Base-by-base conservation (phyloP, 2,888 invertebrate genomes). In the Gisinianus flammeolus region DNA sequence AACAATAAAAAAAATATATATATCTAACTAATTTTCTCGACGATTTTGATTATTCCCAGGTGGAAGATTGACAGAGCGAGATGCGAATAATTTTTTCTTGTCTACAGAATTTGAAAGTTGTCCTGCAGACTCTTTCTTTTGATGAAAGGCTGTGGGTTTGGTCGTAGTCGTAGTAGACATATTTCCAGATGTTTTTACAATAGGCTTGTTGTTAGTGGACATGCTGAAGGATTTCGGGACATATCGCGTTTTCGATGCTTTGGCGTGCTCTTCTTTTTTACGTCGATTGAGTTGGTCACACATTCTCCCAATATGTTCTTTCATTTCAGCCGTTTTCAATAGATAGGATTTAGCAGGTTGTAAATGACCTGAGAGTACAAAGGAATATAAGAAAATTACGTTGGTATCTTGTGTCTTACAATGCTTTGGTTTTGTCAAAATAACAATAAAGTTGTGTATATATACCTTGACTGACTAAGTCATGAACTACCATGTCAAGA, bases 221-320 rank as follows among this genome's bases (percentile, higher is more conserved):
- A 33, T 19, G 22, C 33, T 68, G 2, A 68, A 19, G 5, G 72
- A 31, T 30, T 66, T 74, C 22, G 67, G 67, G 12, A 33, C 52
- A 19, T 54, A 52, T 6, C 58, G 67, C 16, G 19, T 68, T 31
- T 33, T 30, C 8, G 10, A 31, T 6, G 31, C 16, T 31, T 31
- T 68, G 5, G 24, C 12, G 6, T 5, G n/a, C 5, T 56, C 68
- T 30, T 76, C 76, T 19, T 78, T 44, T 19, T 64, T 69, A 0
- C 78, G 68, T 24, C 52, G 52, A 12, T 76, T 69, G 16, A 79
- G 28, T 64, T 52, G 35, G 19, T 80, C 81, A 54, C 77, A 78
- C 67, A 83, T 75, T 30, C 74, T 26, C 8, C 79, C 81, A 31
- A 83, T 81, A 71, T 83, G 80, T n/a, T 79, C 76, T 68, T 76